A percentile compares a stretch with the other conserved stretches of the same genome.
Evolutionary conservation across 2,888 invertebrate genomes (phyloP).

Genomic region (Patella depressa): DNA sequence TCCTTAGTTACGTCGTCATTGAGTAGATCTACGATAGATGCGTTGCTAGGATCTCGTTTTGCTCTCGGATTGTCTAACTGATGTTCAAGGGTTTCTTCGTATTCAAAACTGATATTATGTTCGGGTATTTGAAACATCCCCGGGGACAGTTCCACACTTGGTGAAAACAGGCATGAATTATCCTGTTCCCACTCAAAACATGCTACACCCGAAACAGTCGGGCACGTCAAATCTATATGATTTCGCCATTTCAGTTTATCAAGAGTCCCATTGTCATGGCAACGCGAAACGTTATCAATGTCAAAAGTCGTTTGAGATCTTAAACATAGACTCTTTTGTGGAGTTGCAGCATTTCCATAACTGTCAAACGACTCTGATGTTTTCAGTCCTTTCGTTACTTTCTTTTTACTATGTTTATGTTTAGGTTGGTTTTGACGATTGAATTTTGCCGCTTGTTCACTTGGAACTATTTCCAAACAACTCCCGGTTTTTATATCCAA

Average conservation of each 20-base stretch:
- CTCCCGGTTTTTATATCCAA: not conserved
- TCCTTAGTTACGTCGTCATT: constrained; percentile 29
- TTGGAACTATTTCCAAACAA: not conserved
- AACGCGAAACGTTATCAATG: not conserved
- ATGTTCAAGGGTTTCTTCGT: constrained; percentile 48
- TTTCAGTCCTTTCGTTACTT: not conserved
- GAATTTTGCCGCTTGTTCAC: no score
- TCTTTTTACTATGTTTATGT: not conserved
- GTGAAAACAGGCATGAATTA: not conserved
- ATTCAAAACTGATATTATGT: constrained; percentile 51
- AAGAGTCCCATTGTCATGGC: not conserved
- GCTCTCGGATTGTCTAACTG: constrained; percentile 37
- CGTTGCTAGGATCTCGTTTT: constrained; percentile 39
- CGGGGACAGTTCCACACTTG: constrained; percentile 18
- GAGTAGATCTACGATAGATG: constrained; percentile 45
- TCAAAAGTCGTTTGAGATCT: not conserved
- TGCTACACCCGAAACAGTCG: not conserved
- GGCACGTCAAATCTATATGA: not conserved
- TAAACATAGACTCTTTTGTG: not conserved
- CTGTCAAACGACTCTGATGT: constrained; percentile 2
- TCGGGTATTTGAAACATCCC: constrained; percentile 23
- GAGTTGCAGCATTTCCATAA: not conserved
- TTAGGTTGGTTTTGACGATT: not conserved
- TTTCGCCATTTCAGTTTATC: constrained; percentile 1
- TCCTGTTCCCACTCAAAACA: constrained; percentile 17